Percentiles rank a stretch among this genome's conserved stretches.
phyloP scores from a whole-genome alignment of 2,797 vertebrate species.

The Telmatherina bonti region DNA sequence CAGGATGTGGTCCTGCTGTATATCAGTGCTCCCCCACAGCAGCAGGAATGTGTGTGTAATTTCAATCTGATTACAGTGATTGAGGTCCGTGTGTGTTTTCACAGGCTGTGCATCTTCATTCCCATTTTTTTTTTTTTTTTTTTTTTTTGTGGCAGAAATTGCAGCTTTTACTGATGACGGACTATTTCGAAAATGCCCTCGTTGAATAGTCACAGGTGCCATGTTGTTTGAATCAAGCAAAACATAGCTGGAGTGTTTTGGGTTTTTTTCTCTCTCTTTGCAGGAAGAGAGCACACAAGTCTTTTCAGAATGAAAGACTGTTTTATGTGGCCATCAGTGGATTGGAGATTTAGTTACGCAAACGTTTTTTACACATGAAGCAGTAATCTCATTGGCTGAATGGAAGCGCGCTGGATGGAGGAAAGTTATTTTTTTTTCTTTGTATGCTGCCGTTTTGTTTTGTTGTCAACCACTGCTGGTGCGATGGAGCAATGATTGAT shows the following conservation, averaged over 20 bases:
- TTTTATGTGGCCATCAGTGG: conserved; percentile 66
- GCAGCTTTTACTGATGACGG: conserved; percentile 60
- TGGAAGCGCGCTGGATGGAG: conserved; percentile 2
- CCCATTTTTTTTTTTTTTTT: not conserved
- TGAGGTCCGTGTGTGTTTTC: conserved; percentile 42
- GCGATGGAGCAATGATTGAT: not conserved
- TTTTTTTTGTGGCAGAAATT: conserved; percentile 49
- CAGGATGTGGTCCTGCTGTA: conserved; percentile 9
- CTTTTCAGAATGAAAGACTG: conserved; percentile 40
- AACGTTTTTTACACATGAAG: conserved; percentile 51
- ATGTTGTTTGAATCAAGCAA: conserved; percentile 52
- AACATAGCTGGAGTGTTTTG: conserved; percentile 31
- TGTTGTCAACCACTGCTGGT: not conserved
- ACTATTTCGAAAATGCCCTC: conserved; percentile 53
- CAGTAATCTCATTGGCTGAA: conserved; percentile 25
- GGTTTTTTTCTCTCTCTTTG: conserved; percentile 6
- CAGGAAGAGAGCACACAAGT: conserved; percentile 39
- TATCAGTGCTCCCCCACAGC: conserved; percentile 13
- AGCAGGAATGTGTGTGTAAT: conserved; percentile 25
- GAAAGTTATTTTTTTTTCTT: conserved; percentile 5
- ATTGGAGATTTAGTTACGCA: conserved; percentile 62
- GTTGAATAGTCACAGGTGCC: conserved; percentile 70
- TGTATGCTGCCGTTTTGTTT: not conserved
- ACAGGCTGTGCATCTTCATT: conserved; percentile 30
- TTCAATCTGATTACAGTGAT: conserved; percentile 59